Base-by-base conservation (phyloP, 1,140 invertebrate genomes). In the Mycetomoellerius zeteki region DNA sequence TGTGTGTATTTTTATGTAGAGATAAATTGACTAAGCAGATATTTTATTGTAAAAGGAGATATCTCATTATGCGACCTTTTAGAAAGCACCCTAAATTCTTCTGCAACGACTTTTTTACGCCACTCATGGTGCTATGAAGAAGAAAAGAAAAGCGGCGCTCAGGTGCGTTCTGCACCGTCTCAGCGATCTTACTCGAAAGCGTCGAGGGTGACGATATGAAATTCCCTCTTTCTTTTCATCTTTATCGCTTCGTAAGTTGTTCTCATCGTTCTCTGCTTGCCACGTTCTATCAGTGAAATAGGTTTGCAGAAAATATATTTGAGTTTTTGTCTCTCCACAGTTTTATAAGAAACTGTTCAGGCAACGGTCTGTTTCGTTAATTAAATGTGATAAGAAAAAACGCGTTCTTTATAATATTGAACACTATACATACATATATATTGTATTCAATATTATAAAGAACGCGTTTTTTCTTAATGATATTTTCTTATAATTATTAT, bases 1-100 rank as follows among this genome's bases (percentile, higher is more conserved):
- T 69, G 12, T 43, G 0, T 69, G 19, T 69, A 43, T 43, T 43
- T 43, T 43, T 43, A 37, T 21, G 5, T 67, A 67, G 0, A n/a
- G 14, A 60, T 75, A 60, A 75, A 87, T 58, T 75, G 62, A 67
- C 73, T 75, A 78, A 67, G 52, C 37, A 50, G n/a, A 50, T 47
- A 69, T 69, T 69, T 69, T 69, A 69, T 69, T 69, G 27, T 50
- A 69, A 3, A 50, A 21, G 43, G 6, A n/a, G 43, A 58, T 85
- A 80, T 89, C 88, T 92, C 84, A 91, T 92, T 90, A 86, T 54
- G 37, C 62, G 84, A 65, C 58, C 33, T 90, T 82, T 92, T 88
- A 90, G 86, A 90, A 91, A 92, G 91, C 88, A 86, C 69, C 85
- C 86, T 92, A 92, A 92, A 92, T 93, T 92, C 85, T 87, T 65